Percentiles rank a stretch among this genome's conserved stretches.
These are phyloP conservation scores for Halocynthia roretzi DNA, from an alignment of 23 tunicate species.

Conservation along the genomic window DNA sequence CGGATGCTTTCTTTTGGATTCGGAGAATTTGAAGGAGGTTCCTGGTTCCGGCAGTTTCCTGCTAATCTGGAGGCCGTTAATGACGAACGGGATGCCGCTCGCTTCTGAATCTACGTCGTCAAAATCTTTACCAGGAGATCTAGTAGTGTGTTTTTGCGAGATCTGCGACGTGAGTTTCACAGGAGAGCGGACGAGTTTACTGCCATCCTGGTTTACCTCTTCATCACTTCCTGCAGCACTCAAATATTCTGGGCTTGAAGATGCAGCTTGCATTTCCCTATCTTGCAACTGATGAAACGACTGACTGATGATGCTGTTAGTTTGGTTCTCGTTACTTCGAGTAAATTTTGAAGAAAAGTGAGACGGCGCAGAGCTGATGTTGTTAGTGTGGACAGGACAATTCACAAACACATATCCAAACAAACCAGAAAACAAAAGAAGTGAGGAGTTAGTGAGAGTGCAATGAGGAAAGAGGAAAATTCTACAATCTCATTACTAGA, in stretches of 20 bases:
- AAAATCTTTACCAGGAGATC: background rate
- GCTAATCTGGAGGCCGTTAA: background rate
- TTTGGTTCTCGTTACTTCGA: background rate
- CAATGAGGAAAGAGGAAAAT: too few relatives aligned
- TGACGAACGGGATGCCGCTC: background rate
- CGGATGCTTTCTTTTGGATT: background rate
- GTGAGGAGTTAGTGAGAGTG: background rate
- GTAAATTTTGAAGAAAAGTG: background rate
- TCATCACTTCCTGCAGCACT: slow-evolving; percentile 13
- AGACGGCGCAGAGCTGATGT: background rate
- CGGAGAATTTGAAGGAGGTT: background rate
- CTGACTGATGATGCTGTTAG: slow-evolving; percentile 4
- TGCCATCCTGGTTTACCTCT: background rate
- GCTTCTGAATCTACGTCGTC: background rate
- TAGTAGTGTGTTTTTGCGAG: background rate
- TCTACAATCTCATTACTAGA: too few relatives aligned
- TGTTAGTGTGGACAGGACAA: background rate
- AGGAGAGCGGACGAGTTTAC: background rate
- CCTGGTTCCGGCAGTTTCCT: slow-evolving; percentile 5
- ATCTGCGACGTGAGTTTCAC: background rate
- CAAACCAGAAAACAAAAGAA: background rate
- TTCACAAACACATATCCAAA: background rate
- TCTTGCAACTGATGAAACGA: background rate
- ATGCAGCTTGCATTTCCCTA: background rate
- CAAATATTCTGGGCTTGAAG: slow-evolving; percentile 22